Evolutionary conservation across 2,797 vertebrate genomes (phyloP), one percentile per base, ranked within the genome.

Genomic region (Acanthopagrus latus): DNA sequence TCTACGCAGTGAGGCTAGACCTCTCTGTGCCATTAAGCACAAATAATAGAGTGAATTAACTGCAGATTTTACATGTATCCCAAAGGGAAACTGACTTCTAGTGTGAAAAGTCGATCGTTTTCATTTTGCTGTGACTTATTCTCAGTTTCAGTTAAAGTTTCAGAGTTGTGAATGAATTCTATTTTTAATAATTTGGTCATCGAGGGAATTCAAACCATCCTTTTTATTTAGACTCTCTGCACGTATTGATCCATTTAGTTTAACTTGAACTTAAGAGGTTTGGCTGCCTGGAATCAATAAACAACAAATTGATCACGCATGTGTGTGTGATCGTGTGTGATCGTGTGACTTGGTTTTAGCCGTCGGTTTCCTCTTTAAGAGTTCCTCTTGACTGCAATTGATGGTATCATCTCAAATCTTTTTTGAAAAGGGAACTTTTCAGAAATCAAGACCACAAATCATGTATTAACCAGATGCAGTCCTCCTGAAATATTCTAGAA

Each of bases 281-380:
- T 52, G 27, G 16, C 52, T 17, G 6, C 27, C 43, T 59, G 18
- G 21, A 41, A 29, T 62, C 58, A 77, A 60, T 68, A 58, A 80
- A 23, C 38, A 47, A 47, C 11, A 64, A 27, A 58, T 47, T 18
- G 57, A 38, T 16, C 4, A 14, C 11, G 25, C 44, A 16, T 64
- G 52, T 65, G 20, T 52, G 48, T 52, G 51, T 52, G 20, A 25
- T 25, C 21, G 18, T 13, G 17, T n/a, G 33, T 38, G 29, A 2
- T 5, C 44, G 29, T 41, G 27, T 52, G 6, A 41, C 43, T 66
- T 41, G 21, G 16, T 70, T 59, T 69, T 17, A 25, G 12, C 17
- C 55, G 29, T 59, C 59, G 41, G 29, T 76, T 92, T 91, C 87
- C 80, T 77, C 78, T 81, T 86, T 78, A 27, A 68, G 18, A 78